phyloP scores from a whole-genome alignment of 2,797 vertebrate species.

The Clarias pachynema region DNA sequence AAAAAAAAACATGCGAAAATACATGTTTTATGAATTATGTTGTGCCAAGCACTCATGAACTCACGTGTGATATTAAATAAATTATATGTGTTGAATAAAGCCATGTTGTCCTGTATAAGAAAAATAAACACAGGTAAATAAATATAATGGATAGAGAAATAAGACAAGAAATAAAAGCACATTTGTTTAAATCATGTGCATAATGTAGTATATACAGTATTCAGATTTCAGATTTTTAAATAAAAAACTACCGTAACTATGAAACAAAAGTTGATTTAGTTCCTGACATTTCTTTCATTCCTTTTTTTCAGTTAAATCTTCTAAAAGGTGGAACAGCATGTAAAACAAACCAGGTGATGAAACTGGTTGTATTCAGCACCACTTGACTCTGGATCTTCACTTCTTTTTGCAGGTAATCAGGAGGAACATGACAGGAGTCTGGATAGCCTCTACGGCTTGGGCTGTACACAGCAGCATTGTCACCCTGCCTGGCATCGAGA shows the following conservation, averaged over 20 bases:
- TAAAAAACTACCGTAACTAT: neutral
- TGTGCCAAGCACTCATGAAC: neutral
- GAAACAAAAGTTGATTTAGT: neutral
- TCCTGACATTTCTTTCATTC: neutral
- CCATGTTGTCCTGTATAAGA: neutral
- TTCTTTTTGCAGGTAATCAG: constrained; percentile 69
- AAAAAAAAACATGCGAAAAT: neutral
- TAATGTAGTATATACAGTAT: neutral
- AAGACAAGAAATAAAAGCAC: neutral
- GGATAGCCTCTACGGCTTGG: constrained; percentile 89
- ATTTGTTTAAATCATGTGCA: neutral
- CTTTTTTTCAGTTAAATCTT: neutral
- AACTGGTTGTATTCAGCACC: neutral
- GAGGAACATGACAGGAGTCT: constrained; percentile 78
- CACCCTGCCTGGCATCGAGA: constrained; percentile 68
- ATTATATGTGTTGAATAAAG: neutral
- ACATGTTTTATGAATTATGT: neutral
- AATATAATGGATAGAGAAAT: neutral
- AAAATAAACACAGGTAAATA: neutral
- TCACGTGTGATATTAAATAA: neutral
- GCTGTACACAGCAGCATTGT: constrained; percentile 57
- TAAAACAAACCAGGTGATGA: neutral
- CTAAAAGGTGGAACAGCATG: neutral
- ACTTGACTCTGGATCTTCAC: neutral
- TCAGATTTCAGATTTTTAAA: neutral